Conservation (phyloP, 2,888 invertebrate species). For the Bugulina stolonifera region DNA sequence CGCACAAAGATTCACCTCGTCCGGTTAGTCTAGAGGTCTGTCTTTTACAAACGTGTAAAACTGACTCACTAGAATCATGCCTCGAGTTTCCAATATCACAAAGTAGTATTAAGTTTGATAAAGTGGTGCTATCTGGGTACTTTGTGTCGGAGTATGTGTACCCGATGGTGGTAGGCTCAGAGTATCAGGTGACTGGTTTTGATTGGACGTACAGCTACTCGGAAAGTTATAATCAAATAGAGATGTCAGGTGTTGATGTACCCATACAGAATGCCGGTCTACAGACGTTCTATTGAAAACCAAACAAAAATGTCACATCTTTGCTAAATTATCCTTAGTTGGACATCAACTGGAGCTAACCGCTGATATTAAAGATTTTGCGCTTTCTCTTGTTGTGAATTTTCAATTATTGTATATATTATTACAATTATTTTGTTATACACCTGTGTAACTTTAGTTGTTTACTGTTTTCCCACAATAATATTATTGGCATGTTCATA, state of each 20-base stretch:
- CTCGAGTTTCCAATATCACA: conserved; percentile 2
- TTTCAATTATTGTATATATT: too few relatives aligned
- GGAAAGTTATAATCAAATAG: neutral
- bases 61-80: neutral
- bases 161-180: neutral
- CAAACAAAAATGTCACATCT: too few relatives aligned
- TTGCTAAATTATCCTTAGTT: too few relatives aligned
- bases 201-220: neutral
- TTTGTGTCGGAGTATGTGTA: neutral
- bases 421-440: too few relatives aligned
- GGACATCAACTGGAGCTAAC: too few relatives aligned
- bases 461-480: too few relatives aligned
- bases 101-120: neutral
- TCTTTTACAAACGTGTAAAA: conserved; percentile 9
- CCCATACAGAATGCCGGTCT: neutral
- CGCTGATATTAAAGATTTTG: too few relatives aligned
- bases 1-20: too few relatives aligned
- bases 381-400: too few relatives aligned
- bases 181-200: neutral
- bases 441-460: too few relatives aligned
- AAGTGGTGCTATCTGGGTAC: neutral
- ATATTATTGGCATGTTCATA: too few relatives aligned
- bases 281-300: neutral
- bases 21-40: too few relatives aligned
- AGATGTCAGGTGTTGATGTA: neutral